These are phyloP conservation scores for Cydia amplana DNA, from an alignment of 1,140 invertebrate species.

Conservation along the genomic window DNA sequence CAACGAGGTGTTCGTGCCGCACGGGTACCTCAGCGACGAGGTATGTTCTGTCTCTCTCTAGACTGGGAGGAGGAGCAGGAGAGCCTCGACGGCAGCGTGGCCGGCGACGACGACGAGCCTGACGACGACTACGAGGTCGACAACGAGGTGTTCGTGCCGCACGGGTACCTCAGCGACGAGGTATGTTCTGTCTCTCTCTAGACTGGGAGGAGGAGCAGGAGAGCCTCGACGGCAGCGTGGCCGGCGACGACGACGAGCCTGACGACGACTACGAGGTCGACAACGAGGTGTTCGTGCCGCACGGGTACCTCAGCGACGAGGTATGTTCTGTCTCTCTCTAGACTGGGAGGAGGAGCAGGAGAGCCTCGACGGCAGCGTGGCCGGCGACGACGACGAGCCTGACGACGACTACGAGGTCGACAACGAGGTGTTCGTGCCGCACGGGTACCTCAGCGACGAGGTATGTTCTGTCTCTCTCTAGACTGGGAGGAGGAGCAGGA, in stretches of 20 bases:
- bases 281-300: constrained; percentile 86
- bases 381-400: constrained; percentile 88
- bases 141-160: constrained; percentile 98
- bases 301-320: constrained; percentile 93
- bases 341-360: constrained; percentile 99
- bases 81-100: constrained; percentile 88
- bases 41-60: constrained; percentile 62
- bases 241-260: constrained; percentile 84
- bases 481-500: constrained; percentile 99
- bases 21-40: constrained; percentile 95
- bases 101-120: too few relatives aligned
- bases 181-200: constrained; percentile 62
- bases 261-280: constrained; percentile 97
- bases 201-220: constrained; percentile 79
- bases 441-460: constrained; percentile 95
- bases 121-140: constrained; percentile 97
- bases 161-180: constrained; percentile 95
- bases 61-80: constrained; percentile 81
- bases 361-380: constrained; percentile 87
- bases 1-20: constrained; percentile 96
- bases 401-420: constrained; percentile 95
- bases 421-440: constrained; percentile 98
- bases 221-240: constrained; percentile 87
- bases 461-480: constrained; percentile 60
- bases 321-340: constrained; percentile 62